Percentiles rank a stretch among this genome's conserved stretches.
These are phyloP conservation scores for Camptogramma bilineatum DNA, from an alignment of 2,888 invertebrate species.

Conservation along the genomic window DNA sequence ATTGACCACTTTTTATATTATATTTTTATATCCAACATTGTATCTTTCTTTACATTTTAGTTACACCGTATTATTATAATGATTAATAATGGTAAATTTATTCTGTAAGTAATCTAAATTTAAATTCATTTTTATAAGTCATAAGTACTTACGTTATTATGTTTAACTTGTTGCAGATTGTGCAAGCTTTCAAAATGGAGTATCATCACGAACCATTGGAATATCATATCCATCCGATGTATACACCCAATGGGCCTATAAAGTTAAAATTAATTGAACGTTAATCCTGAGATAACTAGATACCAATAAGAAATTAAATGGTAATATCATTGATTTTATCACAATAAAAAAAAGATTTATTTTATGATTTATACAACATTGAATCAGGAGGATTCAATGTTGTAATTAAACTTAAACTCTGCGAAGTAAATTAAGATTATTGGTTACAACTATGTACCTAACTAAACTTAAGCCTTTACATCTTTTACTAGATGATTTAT, in stretches of 20 bases:
- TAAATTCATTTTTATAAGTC: too few species aligned
- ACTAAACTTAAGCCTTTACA: too few species aligned
- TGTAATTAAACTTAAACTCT: not conserved
- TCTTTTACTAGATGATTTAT: too few species aligned
- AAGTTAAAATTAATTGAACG: slow-evolving; percentile 86
- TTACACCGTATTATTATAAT: too few species aligned
- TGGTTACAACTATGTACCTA: too few species aligned
- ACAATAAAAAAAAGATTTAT: not conserved
- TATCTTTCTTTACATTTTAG: not conserved
- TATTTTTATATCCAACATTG: not conserved
- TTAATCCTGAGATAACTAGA: slow-evolving; percentile 40
- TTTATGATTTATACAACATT: not conserved
- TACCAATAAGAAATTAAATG: not conserved
- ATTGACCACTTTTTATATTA: not conserved
- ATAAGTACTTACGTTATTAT: too few species aligned
- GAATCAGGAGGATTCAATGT: not conserved
- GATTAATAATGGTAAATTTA: too few species aligned
- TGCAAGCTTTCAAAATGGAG: slow-evolving; percentile 87
- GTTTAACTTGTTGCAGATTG: slow-evolving; percentile 74
- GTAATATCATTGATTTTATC: not conserved
- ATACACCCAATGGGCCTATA: slow-evolving; percentile 89
- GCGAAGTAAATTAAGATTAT: not conserved
- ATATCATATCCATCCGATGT: slow-evolving; percentile 88
- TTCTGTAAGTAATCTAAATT: too few species aligned
- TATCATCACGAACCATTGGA: slow-evolving; percentile 87